Conservation (phyloP, 2,888 invertebrate species). For the Cenopis cana region DNA sequence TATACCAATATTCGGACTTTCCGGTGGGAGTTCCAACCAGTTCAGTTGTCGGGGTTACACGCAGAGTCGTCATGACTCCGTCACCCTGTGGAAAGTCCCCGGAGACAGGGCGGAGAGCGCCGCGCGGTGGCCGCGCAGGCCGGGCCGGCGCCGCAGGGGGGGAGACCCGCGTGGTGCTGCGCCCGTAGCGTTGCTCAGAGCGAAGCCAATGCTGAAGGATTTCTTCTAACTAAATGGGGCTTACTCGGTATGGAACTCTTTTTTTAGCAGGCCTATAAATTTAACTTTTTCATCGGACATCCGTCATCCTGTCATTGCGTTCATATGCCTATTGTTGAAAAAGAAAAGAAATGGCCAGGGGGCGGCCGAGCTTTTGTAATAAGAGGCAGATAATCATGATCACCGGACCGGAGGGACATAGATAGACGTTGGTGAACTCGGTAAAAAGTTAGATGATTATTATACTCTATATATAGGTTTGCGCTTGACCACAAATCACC, state of each 20-base stretch:
- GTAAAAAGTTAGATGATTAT: too few relatives aligned
- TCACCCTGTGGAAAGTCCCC: conserved; percentile 85
- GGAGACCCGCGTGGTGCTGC: conserved; percentile 64
- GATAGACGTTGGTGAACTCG: too few relatives aligned
- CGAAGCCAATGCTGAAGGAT: conserved; percentile 77
- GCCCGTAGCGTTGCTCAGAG: conserved; percentile 81
- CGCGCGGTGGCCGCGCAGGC: conserved; percentile 70
- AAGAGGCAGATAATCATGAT: too few relatives aligned
- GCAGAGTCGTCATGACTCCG: conserved; percentile 68
- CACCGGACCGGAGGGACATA: too few relatives aligned
- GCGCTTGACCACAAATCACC: too few relatives aligned
- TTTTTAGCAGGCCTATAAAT: conserved; percentile 45
- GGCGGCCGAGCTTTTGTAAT: too few relatives aligned
- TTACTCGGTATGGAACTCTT: conserved; percentile 78
- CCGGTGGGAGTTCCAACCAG: conserved; percentile 69
- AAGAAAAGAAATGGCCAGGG: too few relatives aligned
- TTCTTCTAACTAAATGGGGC: conserved; percentile 81
- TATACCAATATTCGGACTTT: background rate
- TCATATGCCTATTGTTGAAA: background rate
- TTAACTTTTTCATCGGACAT: too few relatives aligned
- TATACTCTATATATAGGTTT: too few relatives aligned
- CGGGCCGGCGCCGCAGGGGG: conserved; percentile 68
- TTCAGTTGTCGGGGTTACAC: conserved; percentile 79
- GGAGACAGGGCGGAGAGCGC: conserved; percentile 82
- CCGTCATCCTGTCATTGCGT: background rate